phyloP scores from a whole-genome alignment of 2,888 invertebrate genomes.

The Bruchidius siliquastri region DNA sequence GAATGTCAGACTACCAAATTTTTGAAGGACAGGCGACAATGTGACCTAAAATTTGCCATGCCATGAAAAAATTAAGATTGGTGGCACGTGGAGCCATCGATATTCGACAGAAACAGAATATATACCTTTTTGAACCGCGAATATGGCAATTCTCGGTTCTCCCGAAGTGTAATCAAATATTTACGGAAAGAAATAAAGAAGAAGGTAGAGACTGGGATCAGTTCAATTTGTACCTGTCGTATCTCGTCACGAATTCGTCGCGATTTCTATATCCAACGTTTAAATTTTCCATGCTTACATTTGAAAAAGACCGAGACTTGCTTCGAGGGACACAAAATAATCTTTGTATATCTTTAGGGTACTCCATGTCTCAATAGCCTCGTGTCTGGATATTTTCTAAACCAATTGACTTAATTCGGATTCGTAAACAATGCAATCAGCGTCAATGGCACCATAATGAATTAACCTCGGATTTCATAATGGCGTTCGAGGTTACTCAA shows the following conservation, averaged over 20 bases:
- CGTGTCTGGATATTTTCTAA: too few relatives aligned
- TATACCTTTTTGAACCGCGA: background rate
- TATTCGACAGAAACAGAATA: background rate
- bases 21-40: too few relatives aligned
- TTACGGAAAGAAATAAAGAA: background rate
- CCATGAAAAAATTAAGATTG: too few relatives aligned
- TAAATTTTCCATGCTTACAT: background rate
- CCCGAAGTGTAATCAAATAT: background rate
- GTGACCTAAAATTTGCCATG: too few relatives aligned
- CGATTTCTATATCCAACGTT: background rate
- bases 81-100: too few relatives aligned
- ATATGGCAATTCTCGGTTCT: background rate
- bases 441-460: too few relatives aligned
- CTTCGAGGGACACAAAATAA: background rate
- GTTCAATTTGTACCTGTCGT: background rate
- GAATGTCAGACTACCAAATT: too few relatives aligned
- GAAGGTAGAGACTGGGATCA: background rate
- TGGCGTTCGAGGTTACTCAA: too few relatives aligned
- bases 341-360: background rate
- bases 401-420: too few relatives aligned
- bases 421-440: too few relatives aligned
- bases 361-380: too few relatives aligned
- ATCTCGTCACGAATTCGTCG: background rate
- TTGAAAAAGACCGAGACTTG: background rate
- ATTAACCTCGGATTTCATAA: too few relatives aligned